Conservation (phyloP, 2,113 vertebrate species). For the Hyaena hyaena region DNA sequence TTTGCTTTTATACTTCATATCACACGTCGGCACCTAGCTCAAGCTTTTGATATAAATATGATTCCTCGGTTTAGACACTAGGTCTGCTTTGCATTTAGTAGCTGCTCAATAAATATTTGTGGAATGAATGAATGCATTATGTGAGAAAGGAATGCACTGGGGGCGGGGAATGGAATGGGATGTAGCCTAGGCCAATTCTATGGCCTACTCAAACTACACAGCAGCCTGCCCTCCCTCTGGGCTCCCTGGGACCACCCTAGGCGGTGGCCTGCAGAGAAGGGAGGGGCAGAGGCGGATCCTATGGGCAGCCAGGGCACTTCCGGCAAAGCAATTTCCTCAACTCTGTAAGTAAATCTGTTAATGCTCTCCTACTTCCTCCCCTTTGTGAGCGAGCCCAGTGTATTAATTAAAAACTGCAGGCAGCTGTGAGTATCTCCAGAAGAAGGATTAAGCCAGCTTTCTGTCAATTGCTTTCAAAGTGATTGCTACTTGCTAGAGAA, state of each 20-base stretch:
- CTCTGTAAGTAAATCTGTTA: constrained; percentile 27
- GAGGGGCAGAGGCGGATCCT: neutral
- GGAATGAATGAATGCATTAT: neutral
- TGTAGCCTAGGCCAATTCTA: neutral
- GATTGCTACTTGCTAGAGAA: constrained; percentile 47
- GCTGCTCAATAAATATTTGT: neutral
- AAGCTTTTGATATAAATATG: neutral
- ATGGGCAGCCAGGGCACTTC: neutral
- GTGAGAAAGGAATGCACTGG: neutral
- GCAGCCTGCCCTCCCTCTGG: neutral
- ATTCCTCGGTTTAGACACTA: neutral
- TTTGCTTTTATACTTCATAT: neutral
- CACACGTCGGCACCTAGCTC: neutral
- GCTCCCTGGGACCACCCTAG: neutral
- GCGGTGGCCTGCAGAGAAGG: neutral
- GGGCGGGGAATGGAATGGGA: neutral
- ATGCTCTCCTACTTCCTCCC: constrained; percentile 37
- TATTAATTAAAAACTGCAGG: constrained; percentile 78
- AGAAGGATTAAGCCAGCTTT: constrained; percentile 71
- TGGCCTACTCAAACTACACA: neutral
- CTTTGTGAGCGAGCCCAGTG: constrained; percentile 40
- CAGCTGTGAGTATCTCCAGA: constrained; percentile 43
- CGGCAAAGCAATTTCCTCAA: neutral
- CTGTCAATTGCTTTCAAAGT: constrained; percentile 58
- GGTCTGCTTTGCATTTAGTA: neutral